Evolutionary conservation across 2,113 vertebrate genomes (phyloP).

Genomic region (Alethe diademata): DNA sequence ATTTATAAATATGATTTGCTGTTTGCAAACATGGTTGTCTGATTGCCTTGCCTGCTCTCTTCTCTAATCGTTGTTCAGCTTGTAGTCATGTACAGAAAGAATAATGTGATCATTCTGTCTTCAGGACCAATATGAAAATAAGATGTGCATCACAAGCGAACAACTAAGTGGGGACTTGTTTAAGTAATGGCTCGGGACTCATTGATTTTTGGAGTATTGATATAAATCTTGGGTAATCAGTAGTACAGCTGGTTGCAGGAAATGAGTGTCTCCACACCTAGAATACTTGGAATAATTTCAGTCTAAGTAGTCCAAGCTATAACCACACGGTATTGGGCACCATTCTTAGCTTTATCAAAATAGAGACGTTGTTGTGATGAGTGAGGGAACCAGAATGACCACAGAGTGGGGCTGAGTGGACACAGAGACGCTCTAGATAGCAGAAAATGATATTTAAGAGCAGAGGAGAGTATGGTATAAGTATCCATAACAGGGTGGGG

Average conservation of each 20-base stretch:
- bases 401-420: background rate
- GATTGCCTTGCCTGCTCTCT: background rate
- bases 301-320: background rate
- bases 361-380: background rate
- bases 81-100: background rate
- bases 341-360: background rate
- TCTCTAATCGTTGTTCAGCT: background rate
- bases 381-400: background rate
- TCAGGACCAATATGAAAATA: background rate
- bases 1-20: background rate
- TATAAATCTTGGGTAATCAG: background rate
- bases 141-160: background rate
- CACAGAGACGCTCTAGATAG: background rate
- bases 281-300: background rate
- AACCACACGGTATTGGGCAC: background rate
- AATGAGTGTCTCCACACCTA: background rate
- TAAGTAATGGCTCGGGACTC: background rate
- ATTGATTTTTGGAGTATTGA: background rate
- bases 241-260: background rate
- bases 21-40: background rate
- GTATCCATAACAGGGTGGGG: rapidly evolving
- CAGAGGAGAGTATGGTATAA: background rate
- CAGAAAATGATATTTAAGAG: background rate
- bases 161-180: background rate
- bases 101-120: background rate